These are phyloP conservation scores for Proctacanthus coquilletti DNA, from an alignment of 1,140 invertebrate species.

Conservation along the genomic window DNA sequence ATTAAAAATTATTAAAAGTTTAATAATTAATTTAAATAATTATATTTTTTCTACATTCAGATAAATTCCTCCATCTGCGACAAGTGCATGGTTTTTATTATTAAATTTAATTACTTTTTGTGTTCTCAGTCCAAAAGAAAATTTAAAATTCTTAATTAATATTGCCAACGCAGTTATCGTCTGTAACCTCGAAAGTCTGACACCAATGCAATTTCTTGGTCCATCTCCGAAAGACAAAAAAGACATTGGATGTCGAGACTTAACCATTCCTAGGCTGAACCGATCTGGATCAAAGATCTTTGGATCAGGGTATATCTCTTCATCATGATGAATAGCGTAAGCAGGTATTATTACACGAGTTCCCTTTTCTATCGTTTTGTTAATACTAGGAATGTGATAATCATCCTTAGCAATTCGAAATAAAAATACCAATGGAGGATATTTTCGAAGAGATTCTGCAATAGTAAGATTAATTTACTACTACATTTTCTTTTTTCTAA, in stretches of 20 bases:
- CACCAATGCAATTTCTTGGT: conserved; percentile 36
- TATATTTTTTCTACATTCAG: no score
- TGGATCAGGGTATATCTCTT: conserved; percentile 38
- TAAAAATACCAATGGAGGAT: conserved; percentile 24
- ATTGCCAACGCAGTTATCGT: conserved; percentile 26
- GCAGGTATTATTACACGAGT: conserved; percentile 34
- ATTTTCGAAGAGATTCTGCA: conserved; percentile 32
- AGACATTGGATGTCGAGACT: conserved; percentile 28
- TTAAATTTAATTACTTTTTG: no score
- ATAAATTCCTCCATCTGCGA: no score
- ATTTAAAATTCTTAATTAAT: conserved; percentile 14
- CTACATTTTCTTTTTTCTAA: no score
- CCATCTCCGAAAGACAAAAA: conserved; percentile 30
- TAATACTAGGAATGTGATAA: conserved; percentile 23
- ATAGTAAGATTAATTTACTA: not conserved
- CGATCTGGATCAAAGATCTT: conserved; percentile 43
- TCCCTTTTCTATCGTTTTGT: conserved; percentile 27
- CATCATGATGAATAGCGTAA: conserved; percentile 35
- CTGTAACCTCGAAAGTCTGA: conserved; percentile 33
- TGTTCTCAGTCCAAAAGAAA: no score
- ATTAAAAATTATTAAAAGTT: no score
- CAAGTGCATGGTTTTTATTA: no score
- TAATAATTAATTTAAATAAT: no score
- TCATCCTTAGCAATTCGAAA: conserved; percentile 14
- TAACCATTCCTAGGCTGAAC: conserved; percentile 34